These are phyloP conservation scores for Ischnura elegans DNA, from an alignment of 2,888 invertebrate genomes.

Conservation along the genomic window DNA sequence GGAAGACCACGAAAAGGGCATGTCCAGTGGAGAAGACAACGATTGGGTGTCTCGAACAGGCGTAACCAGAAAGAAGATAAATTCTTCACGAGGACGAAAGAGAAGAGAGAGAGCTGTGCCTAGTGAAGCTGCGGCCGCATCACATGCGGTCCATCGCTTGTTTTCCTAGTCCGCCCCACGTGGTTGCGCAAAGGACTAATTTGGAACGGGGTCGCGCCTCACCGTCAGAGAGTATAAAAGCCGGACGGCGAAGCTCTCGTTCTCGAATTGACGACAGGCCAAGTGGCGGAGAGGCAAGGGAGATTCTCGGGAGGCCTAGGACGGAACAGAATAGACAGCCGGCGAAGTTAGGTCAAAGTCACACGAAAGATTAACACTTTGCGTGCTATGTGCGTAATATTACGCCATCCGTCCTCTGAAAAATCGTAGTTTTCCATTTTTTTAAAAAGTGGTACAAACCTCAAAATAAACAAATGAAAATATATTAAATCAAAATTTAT, in stretches of 20 bases:
- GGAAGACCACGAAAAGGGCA: background rate
- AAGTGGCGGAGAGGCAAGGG: background rate
- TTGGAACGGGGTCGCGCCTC: background rate
- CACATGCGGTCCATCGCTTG: background rate
- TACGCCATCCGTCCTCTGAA: no score
- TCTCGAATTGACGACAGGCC: background rate
- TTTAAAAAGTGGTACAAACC: no score
- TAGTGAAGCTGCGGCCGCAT: background rate
- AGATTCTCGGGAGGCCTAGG: background rate
- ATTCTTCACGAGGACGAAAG: background rate
- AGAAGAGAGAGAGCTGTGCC: background rate
- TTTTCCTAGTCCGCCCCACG: background rate
- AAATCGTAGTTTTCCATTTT: no score
- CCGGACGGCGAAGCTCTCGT: background rate
- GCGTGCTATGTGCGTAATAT: no score
- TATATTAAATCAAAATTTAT: no score
- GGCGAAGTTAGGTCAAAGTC: background rate
- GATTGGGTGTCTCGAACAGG: background rate
- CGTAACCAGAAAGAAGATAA: background rate
- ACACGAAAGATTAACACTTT: no score
- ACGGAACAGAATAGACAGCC: background rate
- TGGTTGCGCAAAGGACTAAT: constrained; percentile 10
- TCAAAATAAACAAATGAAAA: no score
- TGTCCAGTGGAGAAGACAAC: background rate
- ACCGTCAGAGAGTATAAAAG: background rate